Evolutionary conservation across 2,113 vertebrate genomes (phyloP).

Genomic region (Nettapus auritus): DNA sequence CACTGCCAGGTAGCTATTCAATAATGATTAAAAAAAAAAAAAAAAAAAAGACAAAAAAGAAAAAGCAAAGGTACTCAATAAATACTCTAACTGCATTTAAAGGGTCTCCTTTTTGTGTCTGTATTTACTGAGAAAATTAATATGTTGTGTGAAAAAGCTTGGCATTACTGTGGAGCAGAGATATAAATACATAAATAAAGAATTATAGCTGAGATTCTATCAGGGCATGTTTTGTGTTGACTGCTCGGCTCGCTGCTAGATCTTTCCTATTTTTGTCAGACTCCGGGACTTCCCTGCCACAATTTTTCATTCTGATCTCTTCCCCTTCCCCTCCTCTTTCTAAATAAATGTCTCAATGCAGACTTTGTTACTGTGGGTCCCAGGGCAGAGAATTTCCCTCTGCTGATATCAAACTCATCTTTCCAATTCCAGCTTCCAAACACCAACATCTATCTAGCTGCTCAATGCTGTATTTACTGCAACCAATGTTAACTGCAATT

Average conservation of each 20-base stretch:
- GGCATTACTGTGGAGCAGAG: background rate
- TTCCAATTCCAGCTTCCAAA: background rate
- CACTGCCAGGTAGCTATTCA: background rate
- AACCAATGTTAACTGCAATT: background rate
- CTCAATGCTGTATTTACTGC: background rate
- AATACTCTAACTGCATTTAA: background rate
- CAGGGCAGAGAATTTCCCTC: background rate
- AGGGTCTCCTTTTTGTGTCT: background rate
- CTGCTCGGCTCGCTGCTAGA: background rate
- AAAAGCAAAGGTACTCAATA: background rate
- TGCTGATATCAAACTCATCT: background rate
- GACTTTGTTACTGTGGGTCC: background rate
- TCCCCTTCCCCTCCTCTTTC: background rate
- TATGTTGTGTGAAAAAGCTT: background rate
- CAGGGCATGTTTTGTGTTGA: background rate
- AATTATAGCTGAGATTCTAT: background rate
- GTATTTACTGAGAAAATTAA: background rate
- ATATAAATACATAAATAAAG: background rate
- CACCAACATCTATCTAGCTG: background rate
- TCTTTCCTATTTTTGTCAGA: background rate
- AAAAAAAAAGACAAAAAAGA: background rate
- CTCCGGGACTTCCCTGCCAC: background rate
- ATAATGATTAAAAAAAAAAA: background rate
- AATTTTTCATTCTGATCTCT: background rate
- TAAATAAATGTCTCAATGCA: background rate